Conservation (phyloP, 1,140 invertebrate genomes). For the Camponotus vicinus region DNA sequence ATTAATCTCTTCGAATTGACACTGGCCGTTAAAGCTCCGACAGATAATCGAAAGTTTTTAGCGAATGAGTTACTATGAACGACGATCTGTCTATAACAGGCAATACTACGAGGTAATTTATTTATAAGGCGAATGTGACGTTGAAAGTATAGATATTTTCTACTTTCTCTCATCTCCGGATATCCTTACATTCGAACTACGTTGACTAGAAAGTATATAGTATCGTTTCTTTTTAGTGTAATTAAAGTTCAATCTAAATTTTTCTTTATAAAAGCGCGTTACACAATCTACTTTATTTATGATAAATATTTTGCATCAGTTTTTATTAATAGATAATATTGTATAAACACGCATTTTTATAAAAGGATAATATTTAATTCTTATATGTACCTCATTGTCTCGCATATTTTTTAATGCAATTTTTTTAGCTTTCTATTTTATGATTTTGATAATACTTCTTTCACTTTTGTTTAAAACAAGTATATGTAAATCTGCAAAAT, state of each 20-base stretch:
- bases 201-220: conserved; percentile 34
- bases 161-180: conserved; percentile 40
- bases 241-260: neutral
- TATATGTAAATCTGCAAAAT: conserved; percentile 2
- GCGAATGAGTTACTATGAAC: neutral
- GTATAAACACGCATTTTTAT: neutral
- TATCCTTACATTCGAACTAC: conserved; percentile 17
- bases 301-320: neutral
- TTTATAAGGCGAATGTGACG: conserved; percentile 28
- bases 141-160: conserved; percentile 39
- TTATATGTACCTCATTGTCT: neutral
- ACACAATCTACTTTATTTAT: neutral
- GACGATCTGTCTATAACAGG: neutral
- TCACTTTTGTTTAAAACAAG: neutral
- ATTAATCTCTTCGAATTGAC: conserved; percentile 11
- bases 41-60: neutral
- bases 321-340: neutral
- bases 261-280: neutral
- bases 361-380: conserved; percentile 17
- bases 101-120: conserved; percentile 20
- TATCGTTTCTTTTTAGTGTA: neutral
- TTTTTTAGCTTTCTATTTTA: neutral
- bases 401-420: neutral
- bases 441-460: neutral
- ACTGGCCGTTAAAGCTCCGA: neutral